A percentile compares a stretch with the other conserved stretches of the same genome.
phyloP scores from a whole-genome alignment of 92 coral and sea anemone genomes.

The Pocillopora grandis region DNA sequence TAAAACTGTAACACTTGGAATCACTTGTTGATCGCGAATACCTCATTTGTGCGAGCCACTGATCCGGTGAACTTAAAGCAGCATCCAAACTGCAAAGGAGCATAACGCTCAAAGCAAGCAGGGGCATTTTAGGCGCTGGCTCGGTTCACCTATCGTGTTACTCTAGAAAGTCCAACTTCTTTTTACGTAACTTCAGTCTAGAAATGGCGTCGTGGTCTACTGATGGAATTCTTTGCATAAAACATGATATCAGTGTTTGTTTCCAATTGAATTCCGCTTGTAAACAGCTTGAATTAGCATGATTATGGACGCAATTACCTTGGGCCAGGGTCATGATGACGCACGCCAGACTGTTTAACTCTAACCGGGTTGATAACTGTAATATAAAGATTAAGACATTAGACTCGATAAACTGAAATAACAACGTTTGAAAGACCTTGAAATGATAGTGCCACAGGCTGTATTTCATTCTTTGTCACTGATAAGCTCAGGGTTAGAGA shows the following conservation, averaged over 20 bases:
- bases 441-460: no score
- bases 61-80: neutral
- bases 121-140: neutral
- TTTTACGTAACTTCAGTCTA: no score
- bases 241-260: neutral
- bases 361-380: no score
- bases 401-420: no score
- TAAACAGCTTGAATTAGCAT: slow-evolving; percentile 2
- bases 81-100: slow-evolving; percentile 9
- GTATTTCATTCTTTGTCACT: no score
- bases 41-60: neutral
- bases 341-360: no score
- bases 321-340: no score
- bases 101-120: neutral
- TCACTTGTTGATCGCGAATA: slow-evolving; percentile 13
- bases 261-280: neutral
- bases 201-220: neutral
- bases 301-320: neutral
- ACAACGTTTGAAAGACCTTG: no score
- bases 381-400: no score
- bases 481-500: no score
- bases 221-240: neutral
- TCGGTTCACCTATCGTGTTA: neutral
- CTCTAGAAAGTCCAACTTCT: neutral
- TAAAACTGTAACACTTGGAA: slow-evolving; percentile 3